Evolutionary conservation across 2,888 invertebrate species (phyloP).

Genomic region (Icerya purchasi): DNA sequence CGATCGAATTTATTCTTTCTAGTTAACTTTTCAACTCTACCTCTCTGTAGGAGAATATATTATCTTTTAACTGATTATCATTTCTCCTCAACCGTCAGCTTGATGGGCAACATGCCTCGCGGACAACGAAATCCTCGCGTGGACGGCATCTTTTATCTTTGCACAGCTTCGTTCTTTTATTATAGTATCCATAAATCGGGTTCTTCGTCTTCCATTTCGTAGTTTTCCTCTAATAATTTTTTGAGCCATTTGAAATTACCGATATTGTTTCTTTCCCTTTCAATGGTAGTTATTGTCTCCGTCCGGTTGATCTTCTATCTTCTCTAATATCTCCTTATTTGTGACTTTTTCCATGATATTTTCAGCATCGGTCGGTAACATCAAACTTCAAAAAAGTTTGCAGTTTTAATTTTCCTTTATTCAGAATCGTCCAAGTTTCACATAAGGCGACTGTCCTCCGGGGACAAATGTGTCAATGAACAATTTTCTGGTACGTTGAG

Average conservation of each 20-base stretch:
- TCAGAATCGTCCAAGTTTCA: conserved; percentile 12
- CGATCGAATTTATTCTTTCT: no score
- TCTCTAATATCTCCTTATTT: not conserved
- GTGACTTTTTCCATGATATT: not conserved
- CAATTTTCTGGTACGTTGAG: no score
- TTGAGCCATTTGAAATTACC: not conserved
- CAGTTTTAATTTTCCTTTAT: no score
- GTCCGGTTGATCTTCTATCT: not conserved
- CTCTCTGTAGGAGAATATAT: no score
- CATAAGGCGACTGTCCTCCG: not conserved
- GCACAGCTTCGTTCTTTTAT: not conserved
- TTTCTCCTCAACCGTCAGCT: not conserved
- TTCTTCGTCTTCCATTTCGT: not conserved
- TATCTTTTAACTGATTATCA: no score
- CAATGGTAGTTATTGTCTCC: not conserved
- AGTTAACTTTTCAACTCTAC: no score
- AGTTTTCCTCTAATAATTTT: not conserved
- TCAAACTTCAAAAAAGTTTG: conserved; percentile 4
- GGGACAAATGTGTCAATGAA: no score
- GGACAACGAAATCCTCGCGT: not conserved
- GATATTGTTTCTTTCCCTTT: not conserved
- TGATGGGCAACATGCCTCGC: not conserved
- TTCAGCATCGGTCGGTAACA: conserved; percentile 1
- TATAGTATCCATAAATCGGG: not conserved
- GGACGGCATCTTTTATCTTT: not conserved